phyloP scores from a whole-genome alignment of 2,113 vertebrate genomes.

The Potamarius usumacintae region DNA sequence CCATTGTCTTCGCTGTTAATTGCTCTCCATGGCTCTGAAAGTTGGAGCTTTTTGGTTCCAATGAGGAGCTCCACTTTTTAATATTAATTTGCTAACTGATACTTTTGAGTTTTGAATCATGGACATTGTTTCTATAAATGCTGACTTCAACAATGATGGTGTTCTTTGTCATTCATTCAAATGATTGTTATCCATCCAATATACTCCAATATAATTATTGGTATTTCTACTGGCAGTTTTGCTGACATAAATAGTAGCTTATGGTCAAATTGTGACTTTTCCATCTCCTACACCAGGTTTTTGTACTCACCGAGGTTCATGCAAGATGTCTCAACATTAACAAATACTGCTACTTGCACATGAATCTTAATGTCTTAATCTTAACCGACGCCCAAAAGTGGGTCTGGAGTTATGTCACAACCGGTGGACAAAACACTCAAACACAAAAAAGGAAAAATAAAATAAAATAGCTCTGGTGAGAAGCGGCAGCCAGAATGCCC shows the following conservation, averaged over 20 bases:
- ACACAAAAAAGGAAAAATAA: too few relatives aligned
- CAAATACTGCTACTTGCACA: neutral
- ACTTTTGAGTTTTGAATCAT: neutral
- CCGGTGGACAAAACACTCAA: too few relatives aligned
- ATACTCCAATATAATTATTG: neutral
- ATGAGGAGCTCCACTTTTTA: neutral
- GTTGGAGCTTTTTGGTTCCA: neutral
- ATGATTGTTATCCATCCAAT: neutral
- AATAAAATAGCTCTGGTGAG: too few relatives aligned
- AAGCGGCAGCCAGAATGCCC: too few relatives aligned
- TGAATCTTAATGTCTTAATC: neutral
- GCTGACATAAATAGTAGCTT: neutral
- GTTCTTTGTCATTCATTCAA: neutral
- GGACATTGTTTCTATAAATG: neutral
- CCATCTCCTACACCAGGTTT: neutral
- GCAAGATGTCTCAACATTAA: neutral
- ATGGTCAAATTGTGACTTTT: neutral
- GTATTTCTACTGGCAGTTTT: neutral
- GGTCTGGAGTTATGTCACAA: too few relatives aligned
- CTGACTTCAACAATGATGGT: neutral
- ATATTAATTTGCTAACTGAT: neutral
- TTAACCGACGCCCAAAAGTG: too few relatives aligned
- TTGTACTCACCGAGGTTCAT: neutral
- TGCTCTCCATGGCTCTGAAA: slow-evolving; percentile 16
- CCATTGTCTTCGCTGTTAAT: slow-evolving; percentile 19